Evolutionary conservation across 2,888 invertebrate species (phyloP).

Genomic region (Zootermopsis nevadensis): DNA sequence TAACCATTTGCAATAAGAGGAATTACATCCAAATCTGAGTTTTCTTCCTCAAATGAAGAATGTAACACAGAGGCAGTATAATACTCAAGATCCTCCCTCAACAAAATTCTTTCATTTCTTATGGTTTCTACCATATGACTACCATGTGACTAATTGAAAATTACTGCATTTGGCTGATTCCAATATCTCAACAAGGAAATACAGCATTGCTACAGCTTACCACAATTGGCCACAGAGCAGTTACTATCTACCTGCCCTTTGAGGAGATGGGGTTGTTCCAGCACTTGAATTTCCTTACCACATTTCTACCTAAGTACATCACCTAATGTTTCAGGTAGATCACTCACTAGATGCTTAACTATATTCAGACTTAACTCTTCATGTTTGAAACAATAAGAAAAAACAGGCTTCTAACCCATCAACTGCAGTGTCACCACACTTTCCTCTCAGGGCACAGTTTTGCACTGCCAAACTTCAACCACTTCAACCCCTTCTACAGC

Average conservation of each 20-base stretch:
- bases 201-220: neutral
- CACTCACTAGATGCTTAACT: neutral
- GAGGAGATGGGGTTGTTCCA: conserved; percentile 10
- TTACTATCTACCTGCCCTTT: conserved; percentile 9
- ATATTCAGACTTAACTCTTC: conserved; percentile 25
- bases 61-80: neutral
- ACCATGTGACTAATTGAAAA: neutral
- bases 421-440: neutral
- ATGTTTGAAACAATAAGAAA: neutral
- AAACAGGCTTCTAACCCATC: neutral
- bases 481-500: neutral
- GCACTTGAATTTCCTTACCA: neutral
- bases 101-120: neutral
- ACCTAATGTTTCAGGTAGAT: neutral
- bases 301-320: neutral
- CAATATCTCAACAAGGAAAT: neutral
- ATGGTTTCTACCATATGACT: neutral
- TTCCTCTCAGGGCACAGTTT: neutral
- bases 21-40: neutral
- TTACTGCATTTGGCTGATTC: neutral
- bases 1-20: neutral
- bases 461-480: neutral
- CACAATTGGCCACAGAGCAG: neutral
- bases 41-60: neutral
- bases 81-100: neutral